Evolutionary conservation across 2,888 invertebrate genomes (phyloP), one percentile per base, ranked within the genome.

Genomic region (Mythimna pallens): DNA sequence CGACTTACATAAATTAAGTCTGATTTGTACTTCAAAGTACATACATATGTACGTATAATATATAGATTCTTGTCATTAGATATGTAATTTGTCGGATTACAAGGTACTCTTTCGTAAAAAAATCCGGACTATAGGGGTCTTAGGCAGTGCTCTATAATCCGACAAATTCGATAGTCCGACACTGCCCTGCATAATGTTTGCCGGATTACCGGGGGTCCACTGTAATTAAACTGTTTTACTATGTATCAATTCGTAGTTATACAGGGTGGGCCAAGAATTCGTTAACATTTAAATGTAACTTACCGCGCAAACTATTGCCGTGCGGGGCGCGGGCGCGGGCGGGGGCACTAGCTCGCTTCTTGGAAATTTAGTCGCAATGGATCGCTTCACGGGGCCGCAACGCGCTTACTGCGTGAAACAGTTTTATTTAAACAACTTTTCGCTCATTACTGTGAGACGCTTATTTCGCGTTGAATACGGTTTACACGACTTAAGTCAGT

Each of bases 361-460:
- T 7, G 64, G 64, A 64, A 52, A 52, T 40, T 40, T 40, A 81
- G 81, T 82, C 70, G 69, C 81, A 66, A 86, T 84, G 84, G 76
- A 85, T 62, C 81, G 75, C 63, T 86, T 82, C 73, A 83, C 78
- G 70, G 83, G 81, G 47, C 64, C 54, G 59, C 77, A 83, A 47
- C 83, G 80, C 63, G 83, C 78, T 55, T 84, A 70, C 50, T 84
- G 81, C 34, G 80, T 83, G 36, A 76, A 80, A 57, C 76, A 73
- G 34, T 81, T 73, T 85, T 81, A 85, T 73, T 61, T 73, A 81
- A 86, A 82, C 72, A 73, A 73, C 64, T 10, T 6, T 78, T 86
- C 78, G 65, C 67, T 66, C 65, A 76, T 74, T 82, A 82, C 62
- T 72, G 65, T 76, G 50, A 43, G 62, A 64, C 67, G 40, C 40